Conservation (phyloP, 2,797 vertebrate genomes). For the Enteromius trimaculatus region DNA sequence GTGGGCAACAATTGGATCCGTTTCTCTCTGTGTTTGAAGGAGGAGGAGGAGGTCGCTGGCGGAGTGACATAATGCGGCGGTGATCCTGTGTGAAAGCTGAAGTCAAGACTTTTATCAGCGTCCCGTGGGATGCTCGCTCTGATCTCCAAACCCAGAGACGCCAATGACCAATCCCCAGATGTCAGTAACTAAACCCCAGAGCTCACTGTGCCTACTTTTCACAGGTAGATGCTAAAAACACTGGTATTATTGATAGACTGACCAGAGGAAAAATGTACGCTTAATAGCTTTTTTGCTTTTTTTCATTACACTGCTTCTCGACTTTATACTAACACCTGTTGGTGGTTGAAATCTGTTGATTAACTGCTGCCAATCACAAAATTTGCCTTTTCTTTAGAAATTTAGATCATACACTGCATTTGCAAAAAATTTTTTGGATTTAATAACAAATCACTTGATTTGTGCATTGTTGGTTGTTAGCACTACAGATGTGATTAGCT, state of each 20-base stretch:
- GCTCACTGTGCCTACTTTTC: not conserved
- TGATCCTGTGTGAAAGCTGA: constrained; percentile 61
- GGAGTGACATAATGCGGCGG: constrained; percentile 75
- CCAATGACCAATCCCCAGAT: constrained; percentile 55
- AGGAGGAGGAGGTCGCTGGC: constrained; percentile 63
- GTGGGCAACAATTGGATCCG: constrained; percentile 75
- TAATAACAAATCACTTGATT: not conserved
- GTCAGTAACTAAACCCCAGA: constrained; percentile 25
- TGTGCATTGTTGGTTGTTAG: not conserved
- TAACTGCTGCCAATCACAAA: not conserved
- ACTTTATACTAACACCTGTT: not conserved
- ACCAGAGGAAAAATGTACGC: not conserved
- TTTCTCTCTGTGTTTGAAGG: constrained; percentile 74
- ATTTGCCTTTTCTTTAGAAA: too few species aligned
- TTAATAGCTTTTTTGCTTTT: not conserved
- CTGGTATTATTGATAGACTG: not conserved
- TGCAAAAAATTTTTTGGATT: not conserved
- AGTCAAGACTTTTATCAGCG: constrained; percentile 70
- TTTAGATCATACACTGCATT: too few species aligned
- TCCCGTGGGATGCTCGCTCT: constrained; percentile 73
- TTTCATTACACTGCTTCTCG: not conserved
- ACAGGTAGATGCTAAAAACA: constrained; percentile 5
- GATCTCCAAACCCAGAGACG: constrained; percentile 76
- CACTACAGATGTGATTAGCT: not conserved
- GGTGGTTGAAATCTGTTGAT: not conserved